A percentile compares a stretch with the other conserved stretches of the same genome.
These are phyloP conservation scores for Channallabes apus DNA, from an alignment of 2,797 vertebrate species.

Conservation along the genomic window DNA sequence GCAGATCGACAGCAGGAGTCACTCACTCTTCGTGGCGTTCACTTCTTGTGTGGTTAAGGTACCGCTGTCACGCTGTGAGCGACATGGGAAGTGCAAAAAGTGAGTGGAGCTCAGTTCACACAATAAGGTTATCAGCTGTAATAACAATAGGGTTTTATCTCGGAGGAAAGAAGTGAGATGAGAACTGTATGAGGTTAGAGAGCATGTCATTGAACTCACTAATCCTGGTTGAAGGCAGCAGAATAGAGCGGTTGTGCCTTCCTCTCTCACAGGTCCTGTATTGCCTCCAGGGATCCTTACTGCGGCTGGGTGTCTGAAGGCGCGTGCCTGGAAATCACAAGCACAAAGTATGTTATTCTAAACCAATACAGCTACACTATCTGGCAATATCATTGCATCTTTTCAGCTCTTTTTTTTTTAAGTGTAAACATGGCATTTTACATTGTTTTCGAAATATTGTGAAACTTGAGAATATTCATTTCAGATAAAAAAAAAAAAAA, in stretches of 20 bases:
- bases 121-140: not conserved
- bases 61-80: conserved; percentile 90
- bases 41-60: conserved; percentile 93
- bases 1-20: conserved; percentile 87
- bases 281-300: conserved; percentile 95
- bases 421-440: not conserved
- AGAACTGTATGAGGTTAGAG: conserved; percentile 5
- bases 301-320: conserved; percentile 94
- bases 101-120: conserved; percentile 60
- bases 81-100: conserved; percentile 94
- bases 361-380: not conserved
- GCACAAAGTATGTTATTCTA: conserved; percentile 80
- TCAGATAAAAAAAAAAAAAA: not conserved
- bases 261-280: conserved; percentile 83
- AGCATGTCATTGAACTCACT: not conserved
- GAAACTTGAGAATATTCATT: not conserved
- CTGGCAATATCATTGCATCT: not conserved
- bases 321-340: conserved; percentile 80
- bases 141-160: not conserved
- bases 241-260: conserved; percentile 26
- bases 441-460: not conserved
- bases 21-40: conserved; percentile 87
- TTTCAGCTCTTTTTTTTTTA: not conserved
- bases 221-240: conserved; percentile 1
- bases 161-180: not conserved